phyloP scores from a whole-genome alignment of 2,113 vertebrate genomes.

The Xenopus laevis region DNA sequence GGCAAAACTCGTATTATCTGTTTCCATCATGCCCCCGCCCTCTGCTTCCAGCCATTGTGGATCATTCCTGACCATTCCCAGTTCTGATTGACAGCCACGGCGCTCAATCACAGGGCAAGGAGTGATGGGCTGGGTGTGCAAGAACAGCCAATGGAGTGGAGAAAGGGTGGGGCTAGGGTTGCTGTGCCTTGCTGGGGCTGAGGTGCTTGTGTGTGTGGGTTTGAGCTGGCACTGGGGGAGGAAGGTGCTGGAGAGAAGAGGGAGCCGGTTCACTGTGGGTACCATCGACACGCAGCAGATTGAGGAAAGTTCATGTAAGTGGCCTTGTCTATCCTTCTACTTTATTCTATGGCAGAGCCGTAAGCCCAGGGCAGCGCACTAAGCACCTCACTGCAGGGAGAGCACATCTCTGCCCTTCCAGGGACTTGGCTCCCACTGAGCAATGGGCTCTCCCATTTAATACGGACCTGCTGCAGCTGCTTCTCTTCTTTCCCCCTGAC shows the following conservation, averaged over 20 bases:
- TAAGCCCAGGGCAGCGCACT: no score
- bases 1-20: no score
- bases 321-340: background rate
- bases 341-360: background rate
- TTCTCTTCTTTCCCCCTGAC: no score
- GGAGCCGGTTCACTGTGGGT: slow-evolving; percentile 12
- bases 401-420: background rate
- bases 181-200: slow-evolving; percentile 18
- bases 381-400: background rate
- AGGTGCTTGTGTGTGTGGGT: slow-evolving; percentile 8
- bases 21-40: no score
- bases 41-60: no score
- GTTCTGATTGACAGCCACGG: background rate
- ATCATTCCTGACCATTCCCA: background rate
- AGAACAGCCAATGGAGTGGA: background rate
- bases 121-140: background rate
- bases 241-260: slow-evolving; percentile 1
- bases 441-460: background rate
- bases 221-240: slow-evolving; percentile 22
- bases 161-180: background rate
- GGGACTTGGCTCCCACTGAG: background rate
- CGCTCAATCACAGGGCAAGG: background rate
- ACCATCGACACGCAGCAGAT: slow-evolving; percentile 1
- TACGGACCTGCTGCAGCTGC: no score
- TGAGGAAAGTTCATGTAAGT: slow-evolving; percentile 34